These are phyloP conservation scores for Pteruthius melanotis DNA, from an alignment of 2,113 vertebrate species.

Conservation along the genomic window DNA sequence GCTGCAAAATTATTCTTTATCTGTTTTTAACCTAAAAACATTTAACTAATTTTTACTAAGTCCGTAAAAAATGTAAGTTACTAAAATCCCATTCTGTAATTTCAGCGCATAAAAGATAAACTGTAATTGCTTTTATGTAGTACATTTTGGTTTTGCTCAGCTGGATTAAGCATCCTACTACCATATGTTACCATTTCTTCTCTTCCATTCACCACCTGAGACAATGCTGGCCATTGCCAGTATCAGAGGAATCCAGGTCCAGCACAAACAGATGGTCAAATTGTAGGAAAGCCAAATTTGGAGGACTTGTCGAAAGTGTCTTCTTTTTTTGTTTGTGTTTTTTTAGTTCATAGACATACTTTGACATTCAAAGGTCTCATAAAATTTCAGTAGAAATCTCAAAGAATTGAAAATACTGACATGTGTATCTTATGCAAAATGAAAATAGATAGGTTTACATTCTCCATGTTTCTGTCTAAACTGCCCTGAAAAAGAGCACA, in stretches of 20 bases:
- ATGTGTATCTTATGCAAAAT: background rate
- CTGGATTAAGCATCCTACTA: slow-evolving; percentile 41
- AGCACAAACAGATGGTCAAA: slow-evolving; percentile 62
- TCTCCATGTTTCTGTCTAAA: background rate
- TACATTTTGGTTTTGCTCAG: background rate
- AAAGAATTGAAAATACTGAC: background rate
- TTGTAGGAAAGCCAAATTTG: slow-evolving; percentile 51
- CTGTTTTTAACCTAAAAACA: background rate
- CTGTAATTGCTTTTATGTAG: slow-evolving; percentile 45
- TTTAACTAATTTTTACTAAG: background rate
- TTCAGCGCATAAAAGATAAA: slow-evolving; percentile 23
- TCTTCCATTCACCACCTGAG: slow-evolving; percentile 66
- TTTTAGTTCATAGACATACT: background rate
- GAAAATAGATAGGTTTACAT: background rate
- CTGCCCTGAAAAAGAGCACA: background rate
- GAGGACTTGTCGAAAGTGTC: background rate
- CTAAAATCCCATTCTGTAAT: background rate
- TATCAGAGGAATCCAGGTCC: slow-evolving; percentile 37
- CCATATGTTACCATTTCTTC: slow-evolving; percentile 66
- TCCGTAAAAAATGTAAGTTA: background rate
- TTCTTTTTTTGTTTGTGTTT: background rate
- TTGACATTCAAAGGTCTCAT: slow-evolving; percentile 14
- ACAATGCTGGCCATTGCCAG: slow-evolving; percentile 49
- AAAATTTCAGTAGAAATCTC: background rate
- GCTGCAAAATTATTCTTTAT: background rate